phyloP scores from a whole-genome alignment of 2,797 vertebrate species.

The Bradypus variegatus region DNA sequence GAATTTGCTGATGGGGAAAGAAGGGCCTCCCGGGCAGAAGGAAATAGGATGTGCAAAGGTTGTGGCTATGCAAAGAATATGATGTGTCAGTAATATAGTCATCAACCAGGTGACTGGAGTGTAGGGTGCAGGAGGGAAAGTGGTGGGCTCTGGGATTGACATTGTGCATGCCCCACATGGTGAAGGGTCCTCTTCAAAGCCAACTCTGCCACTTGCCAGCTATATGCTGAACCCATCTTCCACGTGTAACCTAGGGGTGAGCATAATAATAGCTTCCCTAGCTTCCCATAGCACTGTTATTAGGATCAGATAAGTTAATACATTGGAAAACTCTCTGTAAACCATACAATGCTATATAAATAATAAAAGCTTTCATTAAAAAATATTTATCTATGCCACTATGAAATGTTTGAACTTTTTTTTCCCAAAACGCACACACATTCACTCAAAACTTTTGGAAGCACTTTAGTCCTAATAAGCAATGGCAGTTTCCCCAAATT shows the following conservation, averaged over 20 bases:
- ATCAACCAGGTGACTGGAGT: background rate
- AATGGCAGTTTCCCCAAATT: background rate
- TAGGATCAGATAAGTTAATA: background rate
- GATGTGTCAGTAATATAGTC: background rate
- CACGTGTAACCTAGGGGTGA: fast-evolving
- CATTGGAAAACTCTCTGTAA: background rate
- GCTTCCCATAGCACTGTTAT: background rate
- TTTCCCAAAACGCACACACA: background rate
- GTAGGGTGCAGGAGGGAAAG: background rate
- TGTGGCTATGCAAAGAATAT: background rate
- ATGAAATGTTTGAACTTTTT: background rate
- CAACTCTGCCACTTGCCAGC: background rate
- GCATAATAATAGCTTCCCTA: background rate
- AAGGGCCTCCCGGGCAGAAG: background rate
- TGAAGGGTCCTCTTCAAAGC: background rate
- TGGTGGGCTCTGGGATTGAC: too few species aligned
- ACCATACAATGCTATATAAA: background rate
- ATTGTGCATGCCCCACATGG: background rate
- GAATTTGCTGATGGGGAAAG: background rate
- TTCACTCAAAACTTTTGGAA: background rate
- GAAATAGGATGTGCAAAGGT: background rate
- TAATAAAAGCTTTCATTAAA: background rate
- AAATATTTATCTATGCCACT: background rate
- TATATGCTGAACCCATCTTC: too few species aligned
- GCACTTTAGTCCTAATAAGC: background rate